Evolutionary conservation across 2,113 vertebrate species (phyloP), one percentile per base, ranked within the genome.

Genomic region (Promerops cafer): DNA sequence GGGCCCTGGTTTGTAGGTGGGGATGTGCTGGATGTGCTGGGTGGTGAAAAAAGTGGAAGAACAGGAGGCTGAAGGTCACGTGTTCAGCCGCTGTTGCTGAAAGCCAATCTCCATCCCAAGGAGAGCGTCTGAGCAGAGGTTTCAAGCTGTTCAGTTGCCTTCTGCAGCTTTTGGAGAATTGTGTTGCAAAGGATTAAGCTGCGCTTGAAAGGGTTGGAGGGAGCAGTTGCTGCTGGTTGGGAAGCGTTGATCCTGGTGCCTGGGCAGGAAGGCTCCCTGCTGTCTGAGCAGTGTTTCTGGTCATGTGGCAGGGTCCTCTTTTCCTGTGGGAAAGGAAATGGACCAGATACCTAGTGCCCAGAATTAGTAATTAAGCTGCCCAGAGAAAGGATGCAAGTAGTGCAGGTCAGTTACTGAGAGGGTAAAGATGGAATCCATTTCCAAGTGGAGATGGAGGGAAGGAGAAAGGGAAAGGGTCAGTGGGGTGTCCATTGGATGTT

Each of bases 231-330:
- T 68, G 19, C 35, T 50, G 24, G 8, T 35, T 63, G 68, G 24
- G 45, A 17, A 7, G 7, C 0, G 0, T 28, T 23, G 39, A 10
- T 91, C 40, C 19, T 42, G 44, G 11, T 71, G 52, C 50, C 23
- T 4, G 3, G 39, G 28, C 7, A 20, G 14, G 28, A 20, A 56
- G 31, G 56, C 22, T 68, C 6, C 6, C 50, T 69, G 33, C 45
- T 7, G 4, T 17, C 31, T n/a, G 16, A 47, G 44, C 18, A 30
- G 31, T 2, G 2, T 16, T 40, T 78, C 20, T 45, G 39, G 28
- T 76, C 5, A 0, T 28, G 8, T 44, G 26, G 37, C 35, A n/a
- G n/a, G 24, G n/a, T 54, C 23, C 42, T 79, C 6, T 0, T 39
- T 81, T 54, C 11, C 26, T 39, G 1, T 9, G 17, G n/a, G 35